These are phyloP conservation scores for Falco biarmicus DNA, from an alignment of 2,797 vertebrate genomes.

Conservation along the genomic window DNA sequence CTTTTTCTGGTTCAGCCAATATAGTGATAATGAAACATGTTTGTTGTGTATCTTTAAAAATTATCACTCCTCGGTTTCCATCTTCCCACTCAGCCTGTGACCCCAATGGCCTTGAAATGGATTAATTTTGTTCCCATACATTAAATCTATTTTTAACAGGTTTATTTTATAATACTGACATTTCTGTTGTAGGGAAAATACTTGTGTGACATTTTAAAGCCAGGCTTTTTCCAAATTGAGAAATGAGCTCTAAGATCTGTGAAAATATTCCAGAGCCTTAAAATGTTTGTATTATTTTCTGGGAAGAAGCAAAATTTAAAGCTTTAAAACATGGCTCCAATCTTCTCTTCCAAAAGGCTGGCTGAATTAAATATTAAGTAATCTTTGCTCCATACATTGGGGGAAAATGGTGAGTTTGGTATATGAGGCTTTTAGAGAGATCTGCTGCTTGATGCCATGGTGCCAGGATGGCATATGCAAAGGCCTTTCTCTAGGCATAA, in stretches of 20 bases:
- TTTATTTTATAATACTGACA: not conserved
- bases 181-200: slow-evolving; percentile 7
- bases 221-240: not conserved
- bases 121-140: not conserved
- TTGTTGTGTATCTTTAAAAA: not conserved
- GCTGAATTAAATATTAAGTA: not conserved
- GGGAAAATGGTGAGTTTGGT: not conserved
- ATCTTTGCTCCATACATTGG: not conserved
- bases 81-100: not conserved
- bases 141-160: not conserved
- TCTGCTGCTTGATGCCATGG: not conserved
- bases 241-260: not conserved
- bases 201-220: slow-evolving; percentile 18
- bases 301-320: not conserved
- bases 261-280: not conserved
- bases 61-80: not conserved
- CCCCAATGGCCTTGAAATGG: not conserved
- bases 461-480: not conserved
- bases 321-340: not conserved
- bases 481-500: not conserved
- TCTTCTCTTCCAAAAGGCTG: not conserved
- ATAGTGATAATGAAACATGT: not conserved
- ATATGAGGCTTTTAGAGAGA: not conserved
- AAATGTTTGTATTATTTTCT: slow-evolving; percentile 4
- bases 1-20: not conserved